These are phyloP conservation scores for Zhuqinia jingwanae DNA, from an alignment of 2,888 invertebrate genomes.

Conservation along the genomic window DNA sequence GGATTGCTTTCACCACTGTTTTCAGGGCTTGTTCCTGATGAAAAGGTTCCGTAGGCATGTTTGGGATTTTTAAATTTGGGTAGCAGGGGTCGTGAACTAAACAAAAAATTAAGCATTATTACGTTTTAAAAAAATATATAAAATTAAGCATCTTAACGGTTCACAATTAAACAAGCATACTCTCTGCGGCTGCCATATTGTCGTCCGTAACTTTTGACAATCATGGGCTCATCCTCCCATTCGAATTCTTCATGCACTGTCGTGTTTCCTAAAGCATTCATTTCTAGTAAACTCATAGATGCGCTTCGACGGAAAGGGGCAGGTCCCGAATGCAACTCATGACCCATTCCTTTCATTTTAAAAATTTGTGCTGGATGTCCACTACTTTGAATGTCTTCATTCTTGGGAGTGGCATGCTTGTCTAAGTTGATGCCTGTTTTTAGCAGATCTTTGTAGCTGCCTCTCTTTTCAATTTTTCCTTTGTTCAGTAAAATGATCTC, in stretches of 20 bases:
- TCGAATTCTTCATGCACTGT: slow-evolving; percentile 72
- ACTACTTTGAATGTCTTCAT: slow-evolving; percentile 13
- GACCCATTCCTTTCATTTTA: slow-evolving; percentile 68
- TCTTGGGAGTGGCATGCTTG: slow-evolving; percentile 23
- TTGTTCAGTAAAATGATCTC: slow-evolving; percentile 73
- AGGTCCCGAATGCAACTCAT: slow-evolving; percentile 1
- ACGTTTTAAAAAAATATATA: neutral
- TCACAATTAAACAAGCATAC: neutral
- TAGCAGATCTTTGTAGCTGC: slow-evolving; percentile 85
- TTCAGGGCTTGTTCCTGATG: slow-evolving; percentile 7
- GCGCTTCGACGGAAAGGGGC: slow-evolving; percentile 70
- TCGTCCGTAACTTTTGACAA: slow-evolving; percentile 71
- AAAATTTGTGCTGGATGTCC: slow-evolving; percentile 41
- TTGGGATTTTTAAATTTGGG: slow-evolving; percentile 60
- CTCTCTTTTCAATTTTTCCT: slow-evolving; percentile 70
- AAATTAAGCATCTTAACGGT: neutral
- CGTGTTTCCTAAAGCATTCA: slow-evolving; percentile 50
- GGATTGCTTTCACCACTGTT: slow-evolving; percentile 40
- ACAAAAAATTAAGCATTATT: neutral
- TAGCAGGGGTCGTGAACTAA: slow-evolving; percentile 51
- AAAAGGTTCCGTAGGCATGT: slow-evolving; percentile 66
- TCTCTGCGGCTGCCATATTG: slow-evolving; percentile 50
- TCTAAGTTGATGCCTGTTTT: slow-evolving; percentile 88
- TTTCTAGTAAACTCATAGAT: slow-evolving; percentile 70
- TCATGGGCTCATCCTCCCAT: slow-evolving; percentile 73